These are phyloP conservation scores for Daboia siamensis DNA, from an alignment of 2,113 vertebrate genomes.

Conservation along the genomic window DNA sequence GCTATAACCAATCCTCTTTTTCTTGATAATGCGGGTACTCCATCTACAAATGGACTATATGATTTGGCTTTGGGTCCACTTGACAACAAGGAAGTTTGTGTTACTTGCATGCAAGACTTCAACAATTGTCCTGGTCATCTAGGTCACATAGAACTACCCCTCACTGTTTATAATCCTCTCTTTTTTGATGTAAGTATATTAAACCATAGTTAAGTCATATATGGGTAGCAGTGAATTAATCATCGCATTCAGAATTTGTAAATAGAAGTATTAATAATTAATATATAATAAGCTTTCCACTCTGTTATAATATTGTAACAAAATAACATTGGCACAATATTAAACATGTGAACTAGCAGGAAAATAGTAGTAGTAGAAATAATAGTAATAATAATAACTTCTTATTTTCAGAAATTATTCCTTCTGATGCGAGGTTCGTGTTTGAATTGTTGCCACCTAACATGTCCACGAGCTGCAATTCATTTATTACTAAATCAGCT, in stretches of 20 bases:
- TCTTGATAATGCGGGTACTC: conserved; percentile 85
- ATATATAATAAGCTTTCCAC: not conserved
- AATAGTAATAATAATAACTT: not conserved
- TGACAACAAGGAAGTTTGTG: conserved; percentile 87
- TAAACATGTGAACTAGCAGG: not conserved
- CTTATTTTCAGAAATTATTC: conserved; percentile 73
- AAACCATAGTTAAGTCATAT: not conserved
- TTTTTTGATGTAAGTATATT: conserved; percentile 85
- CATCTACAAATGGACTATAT: conserved; percentile 83
- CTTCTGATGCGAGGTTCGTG: conserved; percentile 88
- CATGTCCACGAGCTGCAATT: conserved; percentile 79
- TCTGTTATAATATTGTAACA: not conserved
- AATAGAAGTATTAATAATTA: not conserved
- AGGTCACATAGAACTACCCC: conserved; percentile 87
- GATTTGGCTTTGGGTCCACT: conserved; percentile 89
- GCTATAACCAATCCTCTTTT: conserved; percentile 81
- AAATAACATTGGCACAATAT: not conserved
- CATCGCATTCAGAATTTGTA: not conserved
- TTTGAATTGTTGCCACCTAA: conserved; percentile 83
- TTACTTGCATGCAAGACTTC: conserved; percentile 91
- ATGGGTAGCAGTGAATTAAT: not conserved
- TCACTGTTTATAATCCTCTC: conserved; percentile 91
- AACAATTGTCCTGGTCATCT: conserved; percentile 88
- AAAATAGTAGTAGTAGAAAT: not conserved
- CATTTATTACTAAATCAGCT: conserved; percentile 87